phyloP scores from a whole-genome alignment of 2,797 vertebrate species.

The Acrossocheilus fasciatus region DNA sequence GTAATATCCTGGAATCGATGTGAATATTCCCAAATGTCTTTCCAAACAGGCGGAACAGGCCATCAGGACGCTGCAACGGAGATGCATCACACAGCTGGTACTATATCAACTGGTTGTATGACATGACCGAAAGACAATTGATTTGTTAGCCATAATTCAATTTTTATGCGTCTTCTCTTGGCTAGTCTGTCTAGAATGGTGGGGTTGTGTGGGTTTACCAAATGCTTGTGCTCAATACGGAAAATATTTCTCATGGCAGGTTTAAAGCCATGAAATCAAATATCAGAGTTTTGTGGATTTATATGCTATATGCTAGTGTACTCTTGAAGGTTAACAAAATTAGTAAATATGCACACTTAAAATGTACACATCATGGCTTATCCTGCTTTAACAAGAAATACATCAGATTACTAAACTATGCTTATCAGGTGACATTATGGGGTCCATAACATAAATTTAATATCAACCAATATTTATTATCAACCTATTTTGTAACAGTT shows the following conservation, averaged over 20 bases:
- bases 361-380: neutral
- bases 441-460: neutral
- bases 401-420: neutral
- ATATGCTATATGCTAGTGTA: neutral
- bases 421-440: neutral
- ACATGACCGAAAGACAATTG: constrained; percentile 28
- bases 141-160: constrained; percentile 53
- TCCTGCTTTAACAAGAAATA: neutral
- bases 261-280: constrained; percentile 18
- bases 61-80: constrained; percentile 43
- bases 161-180: constrained; percentile 40
- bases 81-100: constrained; percentile 49
- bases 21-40: constrained; percentile 16
- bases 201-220: constrained; percentile 1
- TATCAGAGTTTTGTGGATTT: neutral
- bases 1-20: neutral
- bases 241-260: constrained; percentile 27
- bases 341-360: neutral
- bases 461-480: neutral
- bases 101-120: constrained; percentile 20
- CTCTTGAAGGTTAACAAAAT: neutral
- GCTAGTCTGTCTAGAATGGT: constrained; percentile 17
- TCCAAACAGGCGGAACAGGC: constrained; percentile 40
- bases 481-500: neutral
- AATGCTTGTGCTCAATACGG: neutral